Evolutionary conservation across 2,888 invertebrate genomes (phyloP).

Genomic region (Aphrophora alni): DNA sequence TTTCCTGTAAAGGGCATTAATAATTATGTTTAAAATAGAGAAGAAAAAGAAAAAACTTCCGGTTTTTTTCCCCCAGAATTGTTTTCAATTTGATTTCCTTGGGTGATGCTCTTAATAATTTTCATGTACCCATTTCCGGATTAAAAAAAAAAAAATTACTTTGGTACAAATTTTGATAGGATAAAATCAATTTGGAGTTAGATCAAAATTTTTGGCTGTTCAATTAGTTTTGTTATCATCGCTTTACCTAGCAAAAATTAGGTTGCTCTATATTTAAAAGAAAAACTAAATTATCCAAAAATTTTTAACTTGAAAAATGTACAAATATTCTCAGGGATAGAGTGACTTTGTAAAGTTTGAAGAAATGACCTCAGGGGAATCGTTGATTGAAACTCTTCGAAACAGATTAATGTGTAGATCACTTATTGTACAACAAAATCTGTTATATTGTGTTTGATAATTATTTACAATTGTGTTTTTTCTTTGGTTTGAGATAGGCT

Average conservation of each 20-base stretch:
- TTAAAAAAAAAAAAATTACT: neutral
- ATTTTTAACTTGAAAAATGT: neutral
- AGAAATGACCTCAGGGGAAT: neutral
- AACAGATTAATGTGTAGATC: conserved; percentile 1
- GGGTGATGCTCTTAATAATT: conserved; percentile 8
- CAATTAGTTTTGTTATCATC: neutral
- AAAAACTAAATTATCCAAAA: neutral
- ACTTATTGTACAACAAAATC: conserved; percentile 10
- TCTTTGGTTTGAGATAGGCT: neutral
- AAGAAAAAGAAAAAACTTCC: neutral
- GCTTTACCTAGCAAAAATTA: neutral
- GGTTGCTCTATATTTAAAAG: conserved; percentile 5
- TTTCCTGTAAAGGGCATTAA: conserved; percentile 6
- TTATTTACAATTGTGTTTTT: neutral
- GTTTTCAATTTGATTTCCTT: conserved; percentile 35
- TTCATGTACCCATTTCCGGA: neutral
- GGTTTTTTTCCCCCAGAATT: neutral
- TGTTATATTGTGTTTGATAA: neutral
- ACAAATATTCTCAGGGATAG: conserved; percentile 23
- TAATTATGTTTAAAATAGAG: neutral
- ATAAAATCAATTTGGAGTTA: neutral
- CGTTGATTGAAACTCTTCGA: neutral
- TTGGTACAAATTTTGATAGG: neutral
- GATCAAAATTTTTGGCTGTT: conserved; percentile 7
- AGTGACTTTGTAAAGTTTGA: neutral